Evolutionary conservation across 2,113 vertebrate genomes (phyloP), one percentile per base, ranked within the genome.

Genomic region (Lophura nycthemera): DNA sequence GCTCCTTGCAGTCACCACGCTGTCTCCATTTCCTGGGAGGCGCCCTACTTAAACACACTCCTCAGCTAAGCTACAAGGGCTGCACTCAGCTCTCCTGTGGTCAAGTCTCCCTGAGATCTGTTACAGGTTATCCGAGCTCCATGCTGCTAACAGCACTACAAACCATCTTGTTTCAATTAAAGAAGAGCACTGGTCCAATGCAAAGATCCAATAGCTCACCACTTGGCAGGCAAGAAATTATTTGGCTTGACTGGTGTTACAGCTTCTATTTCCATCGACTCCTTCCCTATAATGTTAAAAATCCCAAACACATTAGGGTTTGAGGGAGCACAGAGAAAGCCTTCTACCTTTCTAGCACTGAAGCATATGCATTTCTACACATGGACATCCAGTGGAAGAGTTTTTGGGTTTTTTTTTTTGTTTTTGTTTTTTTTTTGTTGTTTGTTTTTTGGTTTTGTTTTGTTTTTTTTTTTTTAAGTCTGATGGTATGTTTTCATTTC

Each of bases 81-180:
- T 66, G 54, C 3, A 6, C 27, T 25, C 43, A 69, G 17, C 74
- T 65, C 30, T 42, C 32, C n/a, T 11, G 25, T 0, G 0, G 6
- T 5, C 7, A 27, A 43, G 45, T 8, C 20, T 91, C 47, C 30
- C 54, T 30, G 72, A 56, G 86, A 78, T 77, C 64, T 13, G n/a
- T 20, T 65, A 34, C 57, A 69, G 63, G 29, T 60, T 73, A 70
- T n/a, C 70, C 60, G 77, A 86, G 76, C 52, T 81, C 38, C 6
- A 14, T 0, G 2, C 67, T 77, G 47, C 66, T 54, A 27, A 59
- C 45, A 40, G 57, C 72, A 24, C 13, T n/a, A 25, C 0, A 27
- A 54, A 32, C 59, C 83, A 70, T 38, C 84, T 87, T 77, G 81
- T 34, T 95, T 42, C 75, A 66, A 85, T 93, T 83, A 85, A 13